Conservation (phyloP, 2,113 vertebrate species). For the Poeciliopsis occidentalis region DNA sequence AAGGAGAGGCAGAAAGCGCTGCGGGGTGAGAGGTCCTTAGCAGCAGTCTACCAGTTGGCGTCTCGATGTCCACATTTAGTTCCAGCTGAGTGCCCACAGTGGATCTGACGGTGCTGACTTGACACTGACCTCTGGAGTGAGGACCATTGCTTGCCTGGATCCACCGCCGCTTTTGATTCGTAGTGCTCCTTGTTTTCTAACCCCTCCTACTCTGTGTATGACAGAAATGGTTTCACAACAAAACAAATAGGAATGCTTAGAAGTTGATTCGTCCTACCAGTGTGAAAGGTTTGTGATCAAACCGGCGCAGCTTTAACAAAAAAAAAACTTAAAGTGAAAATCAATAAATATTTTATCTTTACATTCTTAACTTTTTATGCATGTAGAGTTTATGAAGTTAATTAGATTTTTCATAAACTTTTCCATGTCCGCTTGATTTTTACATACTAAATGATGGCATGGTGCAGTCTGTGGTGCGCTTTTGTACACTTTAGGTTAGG, state of each 20-base stretch:
- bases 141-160: conserved; percentile 76
- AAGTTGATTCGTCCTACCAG: conserved; percentile 70
- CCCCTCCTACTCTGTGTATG: conserved; percentile 53
- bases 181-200: conserved; percentile 51
- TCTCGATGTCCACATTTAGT: conserved; percentile 79
- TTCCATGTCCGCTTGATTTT: not conserved
- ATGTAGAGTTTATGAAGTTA: not conserved
- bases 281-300: conserved; percentile 31
- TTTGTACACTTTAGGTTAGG: not conserved
- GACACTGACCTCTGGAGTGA: conserved; percentile 72
- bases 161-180: conserved; percentile 71
- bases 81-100: conserved; percentile 77
- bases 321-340: not conserved
- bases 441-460: not conserved
- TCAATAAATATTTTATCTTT: not conserved
- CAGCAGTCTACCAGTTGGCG: conserved; percentile 76
- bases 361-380: not conserved
- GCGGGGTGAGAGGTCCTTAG: conserved; percentile 77
- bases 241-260: conserved; percentile 60
- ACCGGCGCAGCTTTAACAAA: not conserved
- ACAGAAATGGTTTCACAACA: conserved; percentile 71
- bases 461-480: not conserved
- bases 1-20: conserved; percentile 58
- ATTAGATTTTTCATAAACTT: not conserved
- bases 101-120: conserved; percentile 67